A percentile compares a stretch with the other conserved stretches of the same genome.
phyloP scores from a whole-genome alignment of 35 echinoderm and acorn worm species.

The Lytechinus variegatus region DNA sequence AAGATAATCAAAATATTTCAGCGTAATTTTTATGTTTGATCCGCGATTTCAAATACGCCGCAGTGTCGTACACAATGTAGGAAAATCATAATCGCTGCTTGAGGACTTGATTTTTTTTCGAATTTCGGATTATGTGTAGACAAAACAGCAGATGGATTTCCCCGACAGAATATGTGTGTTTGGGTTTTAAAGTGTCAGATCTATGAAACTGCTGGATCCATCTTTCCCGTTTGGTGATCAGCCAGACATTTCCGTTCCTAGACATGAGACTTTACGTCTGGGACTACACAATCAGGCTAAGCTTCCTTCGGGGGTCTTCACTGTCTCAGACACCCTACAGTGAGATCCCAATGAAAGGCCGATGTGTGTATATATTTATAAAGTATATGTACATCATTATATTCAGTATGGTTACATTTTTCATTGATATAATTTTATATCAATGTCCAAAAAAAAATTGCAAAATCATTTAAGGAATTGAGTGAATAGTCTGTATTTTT shows the following conservation, averaged over 20 bases:
- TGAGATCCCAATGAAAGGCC: background rate
- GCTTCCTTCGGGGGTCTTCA: background rate
- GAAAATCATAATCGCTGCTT: background rate
- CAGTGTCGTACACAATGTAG: background rate
- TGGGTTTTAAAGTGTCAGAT: background rate
- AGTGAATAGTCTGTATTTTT: no score
- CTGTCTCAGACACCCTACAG: background rate
- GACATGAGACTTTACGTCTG: background rate
- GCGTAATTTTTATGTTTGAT: background rate
- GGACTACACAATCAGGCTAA: background rate
- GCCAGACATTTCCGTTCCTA: conserved; percentile 9
- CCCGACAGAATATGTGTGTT: background rate
- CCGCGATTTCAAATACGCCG: background rate
- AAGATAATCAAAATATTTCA: background rate
- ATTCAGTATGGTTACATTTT: no score
- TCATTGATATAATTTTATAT: no score
- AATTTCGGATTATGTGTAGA: background rate
- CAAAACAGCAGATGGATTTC: background rate
- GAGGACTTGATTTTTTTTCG: background rate
- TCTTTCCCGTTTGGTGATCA: background rate
- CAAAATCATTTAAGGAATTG: no score
- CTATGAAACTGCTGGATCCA: background rate
- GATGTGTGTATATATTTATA: no score
- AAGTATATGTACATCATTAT: no score
- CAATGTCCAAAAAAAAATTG: no score